Evolutionary conservation across 1,140 invertebrate species (phyloP).

Genomic region (Hermatobates lingyangjiaoensis): DNA sequence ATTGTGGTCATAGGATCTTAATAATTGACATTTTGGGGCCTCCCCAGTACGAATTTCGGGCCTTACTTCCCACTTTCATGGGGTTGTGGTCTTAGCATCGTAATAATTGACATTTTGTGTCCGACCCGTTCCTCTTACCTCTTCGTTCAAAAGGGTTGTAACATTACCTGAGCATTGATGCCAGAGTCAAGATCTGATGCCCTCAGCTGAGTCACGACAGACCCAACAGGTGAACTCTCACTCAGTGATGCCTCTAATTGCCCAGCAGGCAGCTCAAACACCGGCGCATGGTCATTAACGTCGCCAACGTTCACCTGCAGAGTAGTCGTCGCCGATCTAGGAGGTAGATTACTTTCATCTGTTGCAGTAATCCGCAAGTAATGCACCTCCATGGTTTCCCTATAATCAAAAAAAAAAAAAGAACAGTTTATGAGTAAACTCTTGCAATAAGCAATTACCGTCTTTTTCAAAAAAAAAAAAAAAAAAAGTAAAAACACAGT

Average conservation of each 20-base stretch:
- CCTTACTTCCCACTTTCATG: too few species aligned
- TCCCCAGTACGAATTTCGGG: too few species aligned
- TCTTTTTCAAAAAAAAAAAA: too few species aligned
- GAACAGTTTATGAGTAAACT: too few species aligned
- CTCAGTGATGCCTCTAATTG: conserved; percentile 28
- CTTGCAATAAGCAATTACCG: too few species aligned
- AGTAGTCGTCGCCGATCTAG: conserved; percentile 71
- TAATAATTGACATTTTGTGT: too few species aligned
- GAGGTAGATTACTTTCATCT: conserved; percentile 63
- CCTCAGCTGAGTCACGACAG: conserved; percentile 71
- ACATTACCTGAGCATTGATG: conserved; percentile 52
- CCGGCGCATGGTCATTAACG: conserved; percentile 81
- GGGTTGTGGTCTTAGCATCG: too few species aligned
- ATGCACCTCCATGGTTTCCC: conserved; percentile 58
- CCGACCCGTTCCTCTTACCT: too few species aligned
- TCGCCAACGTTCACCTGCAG: conserved; percentile 79
- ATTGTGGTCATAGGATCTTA: too few species aligned
- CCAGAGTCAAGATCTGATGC: conserved; percentile 83
- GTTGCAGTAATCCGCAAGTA: conserved; percentile 37
- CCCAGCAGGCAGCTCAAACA: conserved; percentile 57
- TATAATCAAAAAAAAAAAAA: conserved; percentile 45
- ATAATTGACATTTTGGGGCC: too few species aligned
- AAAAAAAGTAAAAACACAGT: not conserved
- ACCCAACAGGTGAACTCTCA: conserved; percentile 70
- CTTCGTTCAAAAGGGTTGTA: too few species aligned